phyloP scores from a whole-genome alignment of 2,113 vertebrate genomes.

The Prunella fulvescens region DNA sequence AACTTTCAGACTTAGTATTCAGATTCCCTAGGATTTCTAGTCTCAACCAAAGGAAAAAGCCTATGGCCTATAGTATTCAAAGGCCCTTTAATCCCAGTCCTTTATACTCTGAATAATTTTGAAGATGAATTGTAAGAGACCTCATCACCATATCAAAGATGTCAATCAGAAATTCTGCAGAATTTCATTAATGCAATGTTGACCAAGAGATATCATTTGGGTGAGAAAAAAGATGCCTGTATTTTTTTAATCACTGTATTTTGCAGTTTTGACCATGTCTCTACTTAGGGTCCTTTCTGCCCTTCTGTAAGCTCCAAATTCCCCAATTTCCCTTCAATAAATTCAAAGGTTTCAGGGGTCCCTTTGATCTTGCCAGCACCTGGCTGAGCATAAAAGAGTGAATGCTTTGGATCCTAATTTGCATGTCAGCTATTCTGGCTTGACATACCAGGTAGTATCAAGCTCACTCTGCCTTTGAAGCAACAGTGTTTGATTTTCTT shows the following conservation, averaged over 20 bases:
- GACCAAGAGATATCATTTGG: not conserved
- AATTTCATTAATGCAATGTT: not conserved
- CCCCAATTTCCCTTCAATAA: not conserved
- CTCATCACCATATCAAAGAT: not conserved
- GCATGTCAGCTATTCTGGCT: not conserved
- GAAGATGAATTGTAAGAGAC: not conserved
- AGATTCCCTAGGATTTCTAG: not conserved
- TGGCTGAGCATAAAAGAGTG: not conserved
- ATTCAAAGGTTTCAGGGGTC: not conserved
- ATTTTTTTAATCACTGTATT: not conserved
- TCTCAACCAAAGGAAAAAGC: not conserved
- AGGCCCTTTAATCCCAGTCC: not conserved
- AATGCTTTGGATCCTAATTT: slow-evolving; percentile 2
- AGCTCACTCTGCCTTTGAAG: slow-evolving; percentile 16
- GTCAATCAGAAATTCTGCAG: not conserved
- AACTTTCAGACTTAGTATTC: not conserved
- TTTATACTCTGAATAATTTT: not conserved
- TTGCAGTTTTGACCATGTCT: not conserved
- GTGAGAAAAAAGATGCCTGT: not conserved
- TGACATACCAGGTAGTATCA: not conserved
- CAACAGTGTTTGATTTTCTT: not conserved
- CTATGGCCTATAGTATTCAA: not conserved
- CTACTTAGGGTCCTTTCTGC: not conserved
- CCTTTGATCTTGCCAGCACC: slow-evolving; percentile 32
- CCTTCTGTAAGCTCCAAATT: not conserved